phyloP scores from a whole-genome alignment of 2,113 vertebrate species.

The Papio anubis region DNA sequence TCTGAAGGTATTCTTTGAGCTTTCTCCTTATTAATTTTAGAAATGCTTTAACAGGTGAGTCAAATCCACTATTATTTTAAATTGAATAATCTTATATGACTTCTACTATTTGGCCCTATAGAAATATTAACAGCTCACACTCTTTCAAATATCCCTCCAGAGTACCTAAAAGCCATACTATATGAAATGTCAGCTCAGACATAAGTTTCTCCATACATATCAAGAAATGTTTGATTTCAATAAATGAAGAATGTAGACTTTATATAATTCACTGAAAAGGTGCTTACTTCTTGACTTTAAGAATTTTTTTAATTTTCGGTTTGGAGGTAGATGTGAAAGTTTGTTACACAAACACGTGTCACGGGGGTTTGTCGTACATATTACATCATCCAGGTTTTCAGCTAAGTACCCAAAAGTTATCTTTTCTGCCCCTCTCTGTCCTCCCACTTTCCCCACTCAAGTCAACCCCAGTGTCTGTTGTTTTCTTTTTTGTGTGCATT shows the following conservation, averaged over 20 bases:
- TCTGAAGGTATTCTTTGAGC: background rate
- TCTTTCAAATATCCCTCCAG: background rate
- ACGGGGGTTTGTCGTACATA: no score
- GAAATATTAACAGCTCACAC: background rate
- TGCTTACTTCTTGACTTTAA: background rate
- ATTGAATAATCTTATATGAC: background rate
- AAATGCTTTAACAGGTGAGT: conserved; percentile 21
- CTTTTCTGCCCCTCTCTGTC: no score
- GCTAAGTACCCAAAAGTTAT: no score
- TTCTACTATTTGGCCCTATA: background rate
- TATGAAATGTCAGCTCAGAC: background rate
- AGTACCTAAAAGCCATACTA: background rate
- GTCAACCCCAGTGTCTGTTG: no score
- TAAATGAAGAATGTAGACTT: background rate
- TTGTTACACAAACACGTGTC: no score
- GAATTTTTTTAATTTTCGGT: no score
- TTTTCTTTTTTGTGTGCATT: no score
- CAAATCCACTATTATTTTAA: conserved; percentile 8
- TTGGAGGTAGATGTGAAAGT: no score
- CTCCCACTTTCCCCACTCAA: no score
- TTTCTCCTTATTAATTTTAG: background rate
- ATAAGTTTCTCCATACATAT: background rate
- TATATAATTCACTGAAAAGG: conserved; percentile 25
- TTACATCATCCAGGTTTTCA: no score
- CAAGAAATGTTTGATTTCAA: background rate